phyloP scores from a whole-genome alignment of 2,888 invertebrate species.

The Brachyptera putata region DNA sequence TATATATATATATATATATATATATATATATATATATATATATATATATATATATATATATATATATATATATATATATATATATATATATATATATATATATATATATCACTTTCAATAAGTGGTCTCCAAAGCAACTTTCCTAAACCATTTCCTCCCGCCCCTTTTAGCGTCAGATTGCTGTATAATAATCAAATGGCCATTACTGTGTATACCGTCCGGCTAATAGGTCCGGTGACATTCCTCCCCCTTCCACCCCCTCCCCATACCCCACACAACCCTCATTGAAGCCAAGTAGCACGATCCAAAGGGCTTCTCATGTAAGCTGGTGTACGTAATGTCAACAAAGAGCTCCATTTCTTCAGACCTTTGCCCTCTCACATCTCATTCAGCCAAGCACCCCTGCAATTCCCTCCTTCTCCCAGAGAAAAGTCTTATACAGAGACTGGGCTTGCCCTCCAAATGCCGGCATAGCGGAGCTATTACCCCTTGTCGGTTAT shows the following conservation, averaged over 20 bases:
- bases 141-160: too few relatives aligned
- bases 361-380: constrained; percentile 9
- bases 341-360: constrained; percentile 27
- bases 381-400: not conserved
- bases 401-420: too few relatives aligned
- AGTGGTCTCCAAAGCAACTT: too few relatives aligned
- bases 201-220: not conserved
- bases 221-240: not conserved
- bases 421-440: not conserved
- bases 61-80: too few relatives aligned
- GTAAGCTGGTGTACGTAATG: constrained; percentile 25
- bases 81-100: too few relatives aligned
- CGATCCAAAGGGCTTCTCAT: not conserved
- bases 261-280: not conserved
- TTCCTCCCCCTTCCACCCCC: not conserved
- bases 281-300: constrained; percentile 10
- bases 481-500: too few relatives aligned
- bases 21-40: too few relatives aligned
- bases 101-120: too few relatives aligned
- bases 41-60: too few relatives aligned
- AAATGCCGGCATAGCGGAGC: not conserved
- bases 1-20: too few relatives aligned
- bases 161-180: too few relatives aligned
- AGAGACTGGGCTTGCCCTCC: not conserved
- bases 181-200: constrained; percentile 7